Percentiles rank a stretch among this genome's conserved stretches.
Conservation (phyloP, 2,888 invertebrate species). For the Bellardia pandia region DNA sequence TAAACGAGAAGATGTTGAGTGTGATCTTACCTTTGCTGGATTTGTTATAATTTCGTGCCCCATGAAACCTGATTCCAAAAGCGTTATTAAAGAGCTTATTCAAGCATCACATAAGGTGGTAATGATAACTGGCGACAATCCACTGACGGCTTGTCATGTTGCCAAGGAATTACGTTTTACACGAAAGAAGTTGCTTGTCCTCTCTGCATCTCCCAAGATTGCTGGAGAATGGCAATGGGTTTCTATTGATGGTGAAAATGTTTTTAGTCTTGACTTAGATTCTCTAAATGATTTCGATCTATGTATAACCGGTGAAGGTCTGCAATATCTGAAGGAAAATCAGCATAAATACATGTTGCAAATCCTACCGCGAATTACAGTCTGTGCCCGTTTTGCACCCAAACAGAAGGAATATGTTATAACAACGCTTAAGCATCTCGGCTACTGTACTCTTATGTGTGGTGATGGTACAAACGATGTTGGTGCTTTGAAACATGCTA, state of each 20-base stretch:
- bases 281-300: constrained; percentile 92
- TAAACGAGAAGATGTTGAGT: constrained; percentile 94
- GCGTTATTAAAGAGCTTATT: constrained; percentile 96
- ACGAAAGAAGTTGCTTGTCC: constrained; percentile 88
- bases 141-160: constrained; percentile 99
- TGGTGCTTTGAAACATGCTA: constrained; percentile 98
- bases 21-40: constrained; percentile 95
- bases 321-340: constrained; percentile 88
- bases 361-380: constrained; percentile 93
- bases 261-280: constrained; percentile 74
- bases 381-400: constrained; percentile 98
- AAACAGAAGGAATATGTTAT: constrained; percentile 99
- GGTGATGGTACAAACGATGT: constrained; percentile 99
- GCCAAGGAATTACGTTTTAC: constrained; percentile 96
- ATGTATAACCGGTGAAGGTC: constrained; percentile 97
- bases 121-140: constrained; percentile 99
- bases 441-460: constrained; percentile 98
- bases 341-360: constrained; percentile 87
- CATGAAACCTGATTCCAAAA: constrained; percentile 96
- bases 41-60: constrained; percentile 99
- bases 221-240: constrained; percentile 89
- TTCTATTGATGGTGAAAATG: constrained; percentile 88
- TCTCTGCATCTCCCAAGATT: constrained; percentile 84
- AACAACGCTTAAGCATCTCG: constrained; percentile 92
- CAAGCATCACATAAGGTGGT: constrained; percentile 97